These are phyloP conservation scores for Agonopterix subpropinquella DNA, from an alignment of 2,888 invertebrate genomes.

Conservation along the genomic window DNA sequence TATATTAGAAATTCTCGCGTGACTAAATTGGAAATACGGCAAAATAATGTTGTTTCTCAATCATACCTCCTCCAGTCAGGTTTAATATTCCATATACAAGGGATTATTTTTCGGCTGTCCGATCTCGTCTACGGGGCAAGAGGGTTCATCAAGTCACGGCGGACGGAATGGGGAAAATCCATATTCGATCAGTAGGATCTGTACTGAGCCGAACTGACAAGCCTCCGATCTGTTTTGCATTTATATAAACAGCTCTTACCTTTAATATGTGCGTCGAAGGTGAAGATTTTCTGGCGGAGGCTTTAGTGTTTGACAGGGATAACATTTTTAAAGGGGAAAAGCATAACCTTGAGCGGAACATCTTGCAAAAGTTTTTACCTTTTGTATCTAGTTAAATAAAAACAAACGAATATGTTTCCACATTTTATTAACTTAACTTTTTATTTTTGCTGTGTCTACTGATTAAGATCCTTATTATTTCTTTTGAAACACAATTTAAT, in stretches of 20 bases:
- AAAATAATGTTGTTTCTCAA: too few species aligned
- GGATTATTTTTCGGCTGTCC: conserved; percentile 71
- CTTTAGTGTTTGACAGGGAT: conserved; percentile 8
- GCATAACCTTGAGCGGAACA: too few species aligned
- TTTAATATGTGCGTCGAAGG: conserved; percentile 49
- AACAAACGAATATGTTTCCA: too few species aligned
- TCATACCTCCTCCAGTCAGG: background rate
- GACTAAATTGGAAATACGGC: too few species aligned
- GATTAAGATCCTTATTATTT: too few species aligned
- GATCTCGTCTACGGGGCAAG: conserved; percentile 52
- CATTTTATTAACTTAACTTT: too few species aligned
- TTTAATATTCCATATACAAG: conserved; percentile 16
- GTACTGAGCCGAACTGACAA: conserved; percentile 72
- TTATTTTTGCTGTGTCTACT: too few species aligned
- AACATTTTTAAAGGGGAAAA: too few species aligned
- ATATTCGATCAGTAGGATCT: conserved; percentile 72
- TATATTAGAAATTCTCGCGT: too few species aligned
- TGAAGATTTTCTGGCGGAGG: conserved; percentile 19
- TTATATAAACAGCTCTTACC: conserved; percentile 73
- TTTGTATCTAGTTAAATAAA: too few species aligned
- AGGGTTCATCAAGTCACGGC: conserved; percentile 43
- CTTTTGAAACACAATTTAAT: too few species aligned
- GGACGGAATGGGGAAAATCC: conserved; percentile 65
- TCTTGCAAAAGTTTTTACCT: too few species aligned
- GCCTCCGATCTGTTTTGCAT: conserved; percentile 74